phyloP scores from a whole-genome alignment of 2,888 invertebrate species.

The Limnephilus lunatus region DNA sequence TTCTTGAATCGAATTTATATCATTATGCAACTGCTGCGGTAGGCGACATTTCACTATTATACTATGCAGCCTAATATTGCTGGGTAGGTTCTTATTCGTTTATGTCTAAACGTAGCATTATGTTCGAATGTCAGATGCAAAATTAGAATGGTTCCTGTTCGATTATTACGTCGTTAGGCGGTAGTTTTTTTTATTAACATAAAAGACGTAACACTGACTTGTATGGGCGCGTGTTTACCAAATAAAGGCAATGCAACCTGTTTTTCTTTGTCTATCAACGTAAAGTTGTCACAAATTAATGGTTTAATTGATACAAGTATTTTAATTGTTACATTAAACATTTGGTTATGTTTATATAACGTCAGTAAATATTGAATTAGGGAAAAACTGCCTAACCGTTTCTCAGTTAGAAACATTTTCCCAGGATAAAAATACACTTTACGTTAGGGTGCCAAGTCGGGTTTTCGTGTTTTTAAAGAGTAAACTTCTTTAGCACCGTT shows the following conservation, averaged over 20 bases:
- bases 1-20: constrained; percentile 1
- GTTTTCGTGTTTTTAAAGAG: no score
- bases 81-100: background rate
- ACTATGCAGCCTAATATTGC: background rate
- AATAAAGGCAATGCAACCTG: background rate
- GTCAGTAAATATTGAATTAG: background rate
- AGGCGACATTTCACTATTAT: constrained; percentile 34
- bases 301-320: background rate
- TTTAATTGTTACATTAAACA: background rate
- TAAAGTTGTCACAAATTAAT: background rate
- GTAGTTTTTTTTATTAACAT: background rate
- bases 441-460: no score
- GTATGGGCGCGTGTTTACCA: background rate
- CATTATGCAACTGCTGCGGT: constrained; percentile 10
- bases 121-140: constrained; percentile 33
- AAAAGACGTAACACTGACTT: background rate
- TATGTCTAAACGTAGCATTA: background rate
- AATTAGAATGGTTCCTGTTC: constrained; percentile 54
- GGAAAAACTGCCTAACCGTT: background rate
- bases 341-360: background rate
- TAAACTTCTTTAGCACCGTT: no score
- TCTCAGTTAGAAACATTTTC: background rate
- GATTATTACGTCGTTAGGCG: constrained; percentile 31
- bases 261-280: background rate
- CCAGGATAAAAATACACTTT: no score